Percentiles rank a stretch among this genome's conserved stretches.
Conservation (phyloP, 2,113 vertebrate species). For the Rhinichthys klamathensis region DNA sequence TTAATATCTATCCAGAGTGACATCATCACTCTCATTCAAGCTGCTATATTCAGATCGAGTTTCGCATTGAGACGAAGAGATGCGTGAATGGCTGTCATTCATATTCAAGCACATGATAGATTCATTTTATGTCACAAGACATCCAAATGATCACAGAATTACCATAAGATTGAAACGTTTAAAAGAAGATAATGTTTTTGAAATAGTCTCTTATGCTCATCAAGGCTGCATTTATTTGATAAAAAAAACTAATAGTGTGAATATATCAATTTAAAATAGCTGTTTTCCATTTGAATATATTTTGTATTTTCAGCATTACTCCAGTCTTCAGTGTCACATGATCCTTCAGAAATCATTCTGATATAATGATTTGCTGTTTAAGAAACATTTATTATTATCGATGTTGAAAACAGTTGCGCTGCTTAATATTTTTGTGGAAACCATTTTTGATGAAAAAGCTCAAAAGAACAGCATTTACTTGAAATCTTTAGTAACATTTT, state of each 20-base stretch:
- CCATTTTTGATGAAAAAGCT: no score
- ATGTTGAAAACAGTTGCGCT: not conserved
- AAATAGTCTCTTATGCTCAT: not conserved
- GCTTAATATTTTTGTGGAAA: not conserved
- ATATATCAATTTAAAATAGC: not conserved
- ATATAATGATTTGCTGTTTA: not conserved
- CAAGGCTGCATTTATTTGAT: not conserved
- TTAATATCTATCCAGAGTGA: no score
- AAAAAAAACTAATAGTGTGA: not conserved
- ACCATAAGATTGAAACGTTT: not conserved
- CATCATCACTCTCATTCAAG: no score
- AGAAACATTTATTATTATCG: not conserved
- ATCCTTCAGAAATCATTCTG: not conserved
- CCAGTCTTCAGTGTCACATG: conserved; percentile 3
- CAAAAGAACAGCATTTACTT: no score
- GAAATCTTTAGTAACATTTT: not conserved
- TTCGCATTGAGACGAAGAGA: not conserved
- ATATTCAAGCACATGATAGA: not conserved
- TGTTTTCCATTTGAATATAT: not conserved
- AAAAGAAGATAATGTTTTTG: not conserved
- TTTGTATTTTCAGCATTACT: not conserved
- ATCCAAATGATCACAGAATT: not conserved
- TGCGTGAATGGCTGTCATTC: not conserved
- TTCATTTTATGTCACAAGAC: not conserved
- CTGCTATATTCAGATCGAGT: no score